A percentile compares a stretch with the other conserved stretches of the same genome.
Evolutionary conservation across 2,113 vertebrate species (phyloP).

Genomic region (Zonotrichia leucophrys): DNA sequence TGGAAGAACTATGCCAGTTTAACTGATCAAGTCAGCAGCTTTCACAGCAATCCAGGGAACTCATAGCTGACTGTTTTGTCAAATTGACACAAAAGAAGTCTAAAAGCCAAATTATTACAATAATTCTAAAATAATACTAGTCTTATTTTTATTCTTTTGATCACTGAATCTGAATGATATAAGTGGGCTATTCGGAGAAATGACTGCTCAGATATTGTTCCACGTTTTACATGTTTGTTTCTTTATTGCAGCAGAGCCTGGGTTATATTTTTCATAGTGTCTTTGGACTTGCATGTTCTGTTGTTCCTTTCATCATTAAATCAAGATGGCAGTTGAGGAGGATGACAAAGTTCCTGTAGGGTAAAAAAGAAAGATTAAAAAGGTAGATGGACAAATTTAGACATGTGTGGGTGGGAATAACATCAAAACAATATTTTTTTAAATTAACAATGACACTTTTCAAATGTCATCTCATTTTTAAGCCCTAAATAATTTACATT

Average conservation of each 20-base stretch:
- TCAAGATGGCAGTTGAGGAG: not conserved
- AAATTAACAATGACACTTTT: not conserved
- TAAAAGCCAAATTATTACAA: not conserved
- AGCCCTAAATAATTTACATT: not conserved
- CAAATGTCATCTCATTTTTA: not conserved
- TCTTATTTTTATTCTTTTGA: not conserved
- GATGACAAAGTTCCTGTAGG: not conserved
- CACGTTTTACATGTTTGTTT: not conserved
- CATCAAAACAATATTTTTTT: not conserved
- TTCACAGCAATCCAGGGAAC: not conserved
- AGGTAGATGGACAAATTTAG: not conserved
- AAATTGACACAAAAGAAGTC: not conserved
- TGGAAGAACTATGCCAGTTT: not conserved
- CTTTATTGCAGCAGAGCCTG: not conserved
- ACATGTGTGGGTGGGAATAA: not conserved
- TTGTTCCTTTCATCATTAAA: not conserved
- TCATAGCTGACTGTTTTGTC: not conserved
- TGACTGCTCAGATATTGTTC: not conserved
- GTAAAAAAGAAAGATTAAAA: not conserved
- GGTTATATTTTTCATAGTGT: not conserved
- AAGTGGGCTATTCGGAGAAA: not conserved
- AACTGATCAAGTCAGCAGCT: not conserved
- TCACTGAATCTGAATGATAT: not conserved
- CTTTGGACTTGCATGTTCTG: not conserved
- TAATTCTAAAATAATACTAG: not conserved